Evolutionary conservation across 2,113 vertebrate genomes (phyloP).

Genomic region (Pangasianodon gigas): DNA sequence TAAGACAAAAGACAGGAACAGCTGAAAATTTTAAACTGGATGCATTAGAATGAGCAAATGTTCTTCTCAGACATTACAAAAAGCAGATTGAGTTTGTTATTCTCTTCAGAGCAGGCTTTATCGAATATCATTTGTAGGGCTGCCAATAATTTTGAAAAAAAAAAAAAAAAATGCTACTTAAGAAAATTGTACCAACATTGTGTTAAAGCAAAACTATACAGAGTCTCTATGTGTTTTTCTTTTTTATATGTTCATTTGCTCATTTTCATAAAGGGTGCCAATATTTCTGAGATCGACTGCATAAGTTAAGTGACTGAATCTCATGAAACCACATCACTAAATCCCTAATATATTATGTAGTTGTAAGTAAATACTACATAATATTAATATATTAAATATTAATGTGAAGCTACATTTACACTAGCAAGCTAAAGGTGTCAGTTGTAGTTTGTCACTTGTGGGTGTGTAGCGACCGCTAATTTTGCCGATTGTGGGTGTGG

Average conservation of each 20-base stretch:
- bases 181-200: neutral
- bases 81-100: neutral
- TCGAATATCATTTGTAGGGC: neutral
- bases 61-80: neutral
- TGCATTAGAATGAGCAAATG: neutral
- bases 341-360: too few species aligned
- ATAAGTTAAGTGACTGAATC: too few species aligned
- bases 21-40: neutral
- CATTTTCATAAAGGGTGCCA: neutral
- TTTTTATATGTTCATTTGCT: neutral
- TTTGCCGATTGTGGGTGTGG: too few species aligned
- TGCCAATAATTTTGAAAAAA: neutral
- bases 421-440: too few species aligned
- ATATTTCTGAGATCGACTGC: too few species aligned
- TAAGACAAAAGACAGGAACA: neutral
- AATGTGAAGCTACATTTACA: too few species aligned
- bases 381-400: too few species aligned
- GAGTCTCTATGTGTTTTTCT: neutral
- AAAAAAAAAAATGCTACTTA: neutral
- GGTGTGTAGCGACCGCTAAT: too few species aligned
- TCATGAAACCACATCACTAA: too few species aligned
- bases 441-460: too few species aligned
- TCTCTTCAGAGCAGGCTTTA: neutral
- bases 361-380: too few species aligned
- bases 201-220: neutral